Evolutionary conservation across 2,888 invertebrate genomes (phyloP).

Genomic region (Pammene aurita): DNA sequence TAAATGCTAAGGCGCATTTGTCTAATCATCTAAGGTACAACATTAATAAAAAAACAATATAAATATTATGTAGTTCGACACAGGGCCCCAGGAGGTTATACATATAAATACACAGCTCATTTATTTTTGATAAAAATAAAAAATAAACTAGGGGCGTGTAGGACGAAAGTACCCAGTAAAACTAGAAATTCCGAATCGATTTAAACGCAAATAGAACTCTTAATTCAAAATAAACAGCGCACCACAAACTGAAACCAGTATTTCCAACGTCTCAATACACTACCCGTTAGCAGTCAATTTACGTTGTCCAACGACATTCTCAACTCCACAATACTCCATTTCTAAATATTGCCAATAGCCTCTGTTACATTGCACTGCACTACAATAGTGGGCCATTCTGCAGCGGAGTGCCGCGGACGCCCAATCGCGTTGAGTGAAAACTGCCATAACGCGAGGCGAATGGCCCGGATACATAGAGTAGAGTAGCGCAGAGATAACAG

Average conservation of each 20-base stretch:
- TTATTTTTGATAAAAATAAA: too few species aligned
- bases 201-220: not conserved
- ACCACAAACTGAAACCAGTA: not conserved
- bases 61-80: too few species aligned
- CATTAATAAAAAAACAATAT: too few species aligned
- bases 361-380: constrained; percentile 70
- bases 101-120: too few species aligned
- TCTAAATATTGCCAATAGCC: constrained; percentile 37
- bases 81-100: too few species aligned
- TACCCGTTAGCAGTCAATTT: constrained; percentile 24
- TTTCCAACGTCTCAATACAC: constrained; percentile 17
- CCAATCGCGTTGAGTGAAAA: constrained; percentile 81
- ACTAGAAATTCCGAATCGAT: not conserved
- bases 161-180: not conserved
- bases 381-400: constrained; percentile 62
- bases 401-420: constrained; percentile 56
- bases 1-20: too few species aligned
- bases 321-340: constrained; percentile 28
- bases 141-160: too few species aligned
- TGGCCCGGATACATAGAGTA: constrained; percentile 51
- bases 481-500: constrained; percentile 27
- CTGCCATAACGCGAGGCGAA: constrained; percentile 72
- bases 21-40: too few species aligned
- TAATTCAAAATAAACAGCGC: constrained; percentile 13
- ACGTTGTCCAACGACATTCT: constrained; percentile 23